A percentile compares a stretch with the other conserved stretches of the same genome.
phyloP scores from a whole-genome alignment of 1,140 invertebrate species.

The Hermatobates lingyangjiaoensis region DNA sequence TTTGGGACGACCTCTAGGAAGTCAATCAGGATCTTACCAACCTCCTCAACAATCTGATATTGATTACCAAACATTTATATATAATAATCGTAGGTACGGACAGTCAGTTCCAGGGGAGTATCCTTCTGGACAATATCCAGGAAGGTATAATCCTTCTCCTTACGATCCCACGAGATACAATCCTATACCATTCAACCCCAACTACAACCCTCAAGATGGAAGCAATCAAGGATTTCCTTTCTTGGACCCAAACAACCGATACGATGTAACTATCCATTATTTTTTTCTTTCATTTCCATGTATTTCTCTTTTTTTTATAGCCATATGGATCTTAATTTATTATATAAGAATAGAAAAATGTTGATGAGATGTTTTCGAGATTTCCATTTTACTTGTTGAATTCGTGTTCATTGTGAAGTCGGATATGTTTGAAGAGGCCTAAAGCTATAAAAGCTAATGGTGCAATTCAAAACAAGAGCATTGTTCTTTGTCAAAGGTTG shows the following conservation, averaged over 20 bases:
- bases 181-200: constrained; percentile 3
- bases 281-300: too few species aligned
- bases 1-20: too few species aligned
- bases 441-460: too few species aligned
- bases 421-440: too few species aligned
- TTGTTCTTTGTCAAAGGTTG: too few species aligned
- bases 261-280: not conserved
- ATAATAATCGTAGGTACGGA: constrained; percentile 6
- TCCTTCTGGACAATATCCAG: not conserved
- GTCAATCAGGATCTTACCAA: constrained; percentile 6
- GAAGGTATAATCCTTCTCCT: constrained; percentile 2
- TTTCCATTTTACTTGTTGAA: too few species aligned
- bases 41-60: constrained; percentile 2
- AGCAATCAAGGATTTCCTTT: not conserved
- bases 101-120: not conserved
- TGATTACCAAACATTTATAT: constrained; percentile 6
- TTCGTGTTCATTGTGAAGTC: too few species aligned
- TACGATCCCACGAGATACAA: constrained; percentile 3
- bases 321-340: too few species aligned
- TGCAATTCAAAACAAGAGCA: too few species aligned
- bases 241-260: not conserved
- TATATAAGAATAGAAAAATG: too few species aligned
- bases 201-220: constrained; percentile 3
- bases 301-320: too few species aligned
- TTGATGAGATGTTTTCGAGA: too few species aligned